Conservation (phyloP, 2,888 invertebrate species). For the Lasioglossum morio region DNA sequence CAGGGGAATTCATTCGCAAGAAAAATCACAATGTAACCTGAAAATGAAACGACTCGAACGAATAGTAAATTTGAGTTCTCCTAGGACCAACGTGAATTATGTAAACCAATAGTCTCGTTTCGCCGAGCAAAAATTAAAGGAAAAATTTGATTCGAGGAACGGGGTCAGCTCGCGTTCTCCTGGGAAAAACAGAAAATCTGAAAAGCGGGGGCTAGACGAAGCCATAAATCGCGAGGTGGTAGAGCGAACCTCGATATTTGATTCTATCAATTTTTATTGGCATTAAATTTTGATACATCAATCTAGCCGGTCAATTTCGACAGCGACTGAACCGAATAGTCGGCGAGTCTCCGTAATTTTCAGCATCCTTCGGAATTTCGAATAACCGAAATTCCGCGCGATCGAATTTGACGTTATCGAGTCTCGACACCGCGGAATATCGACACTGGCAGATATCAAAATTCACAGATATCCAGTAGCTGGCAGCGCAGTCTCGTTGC, state of each 20-base stretch:
- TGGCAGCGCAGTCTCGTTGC: neutral
- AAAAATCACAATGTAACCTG: neutral
- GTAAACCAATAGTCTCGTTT: neutral
- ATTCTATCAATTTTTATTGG: constrained; percentile 9
- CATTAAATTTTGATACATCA: neutral
- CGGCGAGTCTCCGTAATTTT: neutral
- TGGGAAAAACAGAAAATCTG: neutral
- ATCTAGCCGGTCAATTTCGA: neutral
- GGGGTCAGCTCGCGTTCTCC: neutral
- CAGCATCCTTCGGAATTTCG: neutral
- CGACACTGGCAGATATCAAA: neutral
- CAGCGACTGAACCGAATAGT: neutral
- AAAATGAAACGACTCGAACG: neutral
- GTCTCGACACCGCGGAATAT: neutral
- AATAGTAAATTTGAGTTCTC: neutral
- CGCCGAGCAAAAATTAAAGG: neutral
- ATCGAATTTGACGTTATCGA: neutral
- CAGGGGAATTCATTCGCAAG: neutral
- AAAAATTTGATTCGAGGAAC: neutral
- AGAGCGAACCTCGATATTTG: neutral
- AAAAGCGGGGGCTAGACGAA: neutral
- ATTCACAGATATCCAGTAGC: neutral
- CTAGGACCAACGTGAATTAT: neutral
- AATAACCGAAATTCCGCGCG: neutral
- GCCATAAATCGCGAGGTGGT: neutral